Base-by-base conservation (phyloP, 2,888 invertebrate genomes). In the Drosophila monieri region DNA sequence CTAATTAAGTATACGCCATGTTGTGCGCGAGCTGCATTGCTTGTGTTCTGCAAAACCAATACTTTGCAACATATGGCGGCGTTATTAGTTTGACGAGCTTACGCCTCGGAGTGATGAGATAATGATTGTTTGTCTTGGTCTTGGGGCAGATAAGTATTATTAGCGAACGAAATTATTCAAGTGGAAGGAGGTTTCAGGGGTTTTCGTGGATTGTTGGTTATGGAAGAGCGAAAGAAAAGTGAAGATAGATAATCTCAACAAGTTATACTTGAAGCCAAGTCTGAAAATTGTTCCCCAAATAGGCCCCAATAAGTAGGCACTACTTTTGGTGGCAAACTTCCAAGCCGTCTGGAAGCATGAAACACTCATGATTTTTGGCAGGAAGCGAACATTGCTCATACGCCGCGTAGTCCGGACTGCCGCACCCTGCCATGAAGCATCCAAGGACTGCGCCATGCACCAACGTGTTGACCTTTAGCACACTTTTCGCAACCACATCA, bases 1-100 rank as follows among this genome's bases (percentile, higher is more conserved):
- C 64, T 81, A 81, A 80, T 80, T 81, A 83, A 69, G 65, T 79
- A 74, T 81, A 85, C 76, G 79, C 73, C 46, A 57, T 39, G 75
- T 32, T 51, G 59, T 54, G 37, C n/a, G 56, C 30, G 12, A 18
- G 14, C 57, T 46, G 32, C 43, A 49, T 23, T 48, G 6, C n/a
- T n/a, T 54, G 43, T 35, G 46, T 21, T 32, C 18, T 15, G 30
- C 65, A 14, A 41, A 61, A n/a, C 62, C 61, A 61, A 61, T 61
- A 47, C 41, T 47, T 48, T 30, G 18, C 12, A 25, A 6, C 64
- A 66, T 64, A 65, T 66, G 64, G 64, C 46, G 14, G 52, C 44
- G 14, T 32, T 25, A 18, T 64, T 64, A 32, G 53, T 53, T 53
- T 65, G 64, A 62, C 43, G 25, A 52, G 62, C 41, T 44, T 66